A percentile compares a stretch with the other conserved stretches of the same genome.
phyloP scores from a whole-genome alignment of 2,888 invertebrate species.

The Boloria selene region DNA sequence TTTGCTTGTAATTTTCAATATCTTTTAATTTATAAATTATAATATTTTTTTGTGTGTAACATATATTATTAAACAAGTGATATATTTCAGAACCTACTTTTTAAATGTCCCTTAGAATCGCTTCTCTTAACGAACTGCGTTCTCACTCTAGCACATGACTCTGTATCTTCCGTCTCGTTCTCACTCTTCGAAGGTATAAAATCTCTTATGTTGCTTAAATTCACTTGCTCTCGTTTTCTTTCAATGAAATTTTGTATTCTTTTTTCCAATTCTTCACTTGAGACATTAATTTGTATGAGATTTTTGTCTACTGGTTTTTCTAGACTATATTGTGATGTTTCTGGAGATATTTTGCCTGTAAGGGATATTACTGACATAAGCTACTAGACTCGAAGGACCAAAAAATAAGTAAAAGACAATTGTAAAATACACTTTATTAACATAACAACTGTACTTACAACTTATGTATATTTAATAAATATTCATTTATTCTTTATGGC shows the following conservation, averaged over 20 bases:
- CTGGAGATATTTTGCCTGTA: slow-evolving; percentile 30
- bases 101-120: slow-evolving; percentile 90
- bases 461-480: slow-evolving; percentile 25
- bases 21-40: too few relatives aligned
- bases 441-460: slow-evolving; percentile 34
- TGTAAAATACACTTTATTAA: slow-evolving; percentile 32
- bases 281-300: slow-evolving; percentile 87
- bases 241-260: slow-evolving; percentile 89
- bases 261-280: slow-evolving; percentile 84
- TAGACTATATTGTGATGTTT: slow-evolving; percentile 6
- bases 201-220: slow-evolving; percentile 88
- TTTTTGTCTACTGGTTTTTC: slow-evolving; percentile 54
- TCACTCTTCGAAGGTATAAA: slow-evolving; percentile 81
- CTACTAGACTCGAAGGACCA: not conserved
- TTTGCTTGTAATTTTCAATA: too few relatives aligned
- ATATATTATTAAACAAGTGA: too few relatives aligned
- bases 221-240: slow-evolving; percentile 87
- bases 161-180: slow-evolving; percentile 68
- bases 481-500: slow-evolving; percentile 5
- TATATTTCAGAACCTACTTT: slow-evolving; percentile 80
- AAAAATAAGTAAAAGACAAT: slow-evolving; percentile 16
- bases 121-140: slow-evolving; percentile 87
- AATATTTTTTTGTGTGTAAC: too few relatives aligned
- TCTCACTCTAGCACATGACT: slow-evolving; percentile 89
- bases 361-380: slow-evolving; percentile 13